Conservation (phyloP, 2,113 vertebrate species). For the Bubalus kerabau region DNA sequence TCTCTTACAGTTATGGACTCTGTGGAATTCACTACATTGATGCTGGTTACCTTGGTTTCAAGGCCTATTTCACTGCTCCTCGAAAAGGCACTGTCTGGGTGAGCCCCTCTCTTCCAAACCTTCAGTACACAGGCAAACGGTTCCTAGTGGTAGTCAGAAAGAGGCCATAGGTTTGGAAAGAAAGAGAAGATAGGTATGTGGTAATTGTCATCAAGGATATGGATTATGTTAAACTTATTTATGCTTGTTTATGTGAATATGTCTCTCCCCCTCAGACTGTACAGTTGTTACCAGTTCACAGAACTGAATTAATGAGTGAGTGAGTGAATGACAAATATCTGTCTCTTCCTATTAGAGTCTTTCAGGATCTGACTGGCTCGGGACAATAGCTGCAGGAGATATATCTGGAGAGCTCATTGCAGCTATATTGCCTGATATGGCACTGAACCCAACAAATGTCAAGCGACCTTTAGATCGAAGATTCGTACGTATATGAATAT, state of each 20-base stretch:
- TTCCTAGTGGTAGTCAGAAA: neutral
- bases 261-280: neutral
- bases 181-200: neutral
- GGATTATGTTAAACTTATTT: neutral
- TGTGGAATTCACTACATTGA: constrained; percentile 94
- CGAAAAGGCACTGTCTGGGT: constrained; percentile 92
- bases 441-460: constrained; percentile 75
- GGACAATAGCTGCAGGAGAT: constrained; percentile 85
- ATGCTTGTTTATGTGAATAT: neutral
- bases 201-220: neutral
- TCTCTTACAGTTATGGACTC: constrained; percentile 79
- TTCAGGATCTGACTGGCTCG: constrained; percentile 92
- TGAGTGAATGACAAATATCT: neutral
- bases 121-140: neutral
- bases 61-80: constrained; percentile 86
- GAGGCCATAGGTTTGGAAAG: neutral
- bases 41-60: constrained; percentile 85
- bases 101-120: constrained; percentile 63
- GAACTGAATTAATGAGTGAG: neutral
- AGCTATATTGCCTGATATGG: constrained; percentile 83
- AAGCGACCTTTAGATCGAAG: constrained; percentile 87
- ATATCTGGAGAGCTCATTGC: constrained; percentile 88
- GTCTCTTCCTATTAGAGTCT: constrained; percentile 84
- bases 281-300: neutral
- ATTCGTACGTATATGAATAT: constrained; percentile 82